A percentile compares a stretch with the other conserved stretches of the same genome.
phyloP scores from a whole-genome alignment of 2,797 vertebrate species.

The Myoxocephalus aenaeus region DNA sequence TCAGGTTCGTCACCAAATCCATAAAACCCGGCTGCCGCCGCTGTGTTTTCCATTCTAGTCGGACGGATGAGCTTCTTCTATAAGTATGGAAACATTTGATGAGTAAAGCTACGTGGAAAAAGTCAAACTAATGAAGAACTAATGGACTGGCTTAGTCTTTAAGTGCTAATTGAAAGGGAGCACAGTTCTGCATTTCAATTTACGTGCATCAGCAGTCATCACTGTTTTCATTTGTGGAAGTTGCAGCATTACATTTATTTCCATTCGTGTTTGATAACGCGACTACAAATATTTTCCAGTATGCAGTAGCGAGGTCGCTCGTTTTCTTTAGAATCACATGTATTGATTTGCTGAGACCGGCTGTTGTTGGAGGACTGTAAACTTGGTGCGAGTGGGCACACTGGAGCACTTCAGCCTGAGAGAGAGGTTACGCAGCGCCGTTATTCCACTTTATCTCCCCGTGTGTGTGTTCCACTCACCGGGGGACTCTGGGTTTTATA shows the following conservation, averaged over 20 bases:
- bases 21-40: not conserved
- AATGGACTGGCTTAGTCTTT: constrained; percentile 11
- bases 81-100: not conserved
- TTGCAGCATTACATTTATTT: not conserved
- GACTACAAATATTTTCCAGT: not conserved
- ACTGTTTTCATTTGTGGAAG: not conserved
- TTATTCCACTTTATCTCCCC: not conserved
- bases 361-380: not conserved
- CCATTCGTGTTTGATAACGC: not conserved
- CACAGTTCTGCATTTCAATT: not conserved
- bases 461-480: not conserved
- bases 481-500: too few species aligned
- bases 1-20: constrained; percentile 21
- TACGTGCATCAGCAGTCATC: not conserved
- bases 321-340: constrained; percentile 3
- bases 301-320: not conserved
- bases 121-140: constrained; percentile 2
- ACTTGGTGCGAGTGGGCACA: constrained; percentile 6
- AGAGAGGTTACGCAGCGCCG: not conserved
- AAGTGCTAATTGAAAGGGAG: not conserved
- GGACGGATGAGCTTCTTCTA: not conserved
- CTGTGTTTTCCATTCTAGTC: constrained; percentile 7
- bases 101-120: constrained; percentile 2
- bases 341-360: constrained; percentile 23
- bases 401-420: constrained; percentile 3